phyloP scores from a whole-genome alignment of 2,797 vertebrate species.

The Gorsachius magnificus region DNA sequence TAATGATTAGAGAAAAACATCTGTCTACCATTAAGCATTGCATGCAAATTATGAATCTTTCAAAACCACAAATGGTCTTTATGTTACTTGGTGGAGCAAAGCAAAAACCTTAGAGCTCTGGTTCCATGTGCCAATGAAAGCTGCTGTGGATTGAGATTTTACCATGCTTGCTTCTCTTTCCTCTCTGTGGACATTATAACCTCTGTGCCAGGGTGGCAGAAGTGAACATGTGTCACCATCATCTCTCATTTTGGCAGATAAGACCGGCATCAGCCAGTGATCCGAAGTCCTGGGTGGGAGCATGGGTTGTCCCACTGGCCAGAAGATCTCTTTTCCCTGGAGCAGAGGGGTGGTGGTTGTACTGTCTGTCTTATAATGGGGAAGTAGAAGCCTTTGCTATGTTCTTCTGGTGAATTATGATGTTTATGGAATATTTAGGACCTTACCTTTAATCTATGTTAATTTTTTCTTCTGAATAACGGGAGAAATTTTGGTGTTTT shows the following conservation, averaged over 20 bases:
- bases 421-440: neutral
- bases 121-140: accelerated
- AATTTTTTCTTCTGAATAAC: neutral
- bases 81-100: neutral
- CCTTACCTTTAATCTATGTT: neutral
- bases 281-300: neutral
- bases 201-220: neutral
- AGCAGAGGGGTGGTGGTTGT: neutral
- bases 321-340: neutral
- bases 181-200: neutral
- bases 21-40: neutral
- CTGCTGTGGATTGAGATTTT: neutral
- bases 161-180: neutral
- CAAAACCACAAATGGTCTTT: neutral
- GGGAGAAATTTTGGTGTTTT: neutral
- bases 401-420: neutral
- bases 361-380: neutral
- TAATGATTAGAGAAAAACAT: neutral
- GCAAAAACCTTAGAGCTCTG: neutral
- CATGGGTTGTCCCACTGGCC: neutral
- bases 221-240: neutral
- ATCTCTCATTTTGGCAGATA: neutral
- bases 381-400: neutral
- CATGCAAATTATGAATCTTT: neutral
- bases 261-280: neutral